Evolutionary conservation across 2,797 vertebrate species (phyloP).

Genomic region (Botia kubotai): DNA sequence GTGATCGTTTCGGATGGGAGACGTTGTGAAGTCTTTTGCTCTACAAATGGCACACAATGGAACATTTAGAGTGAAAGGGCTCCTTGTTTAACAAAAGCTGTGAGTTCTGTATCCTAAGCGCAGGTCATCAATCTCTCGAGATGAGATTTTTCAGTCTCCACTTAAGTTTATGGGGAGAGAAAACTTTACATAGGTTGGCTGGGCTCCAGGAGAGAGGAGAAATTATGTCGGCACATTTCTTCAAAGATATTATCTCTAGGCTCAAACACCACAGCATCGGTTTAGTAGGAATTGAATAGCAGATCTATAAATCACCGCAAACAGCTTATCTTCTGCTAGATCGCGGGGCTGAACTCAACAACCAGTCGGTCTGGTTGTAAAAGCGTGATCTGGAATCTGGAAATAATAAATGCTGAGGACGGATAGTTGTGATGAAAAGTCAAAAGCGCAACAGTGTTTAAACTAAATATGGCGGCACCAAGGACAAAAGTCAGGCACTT

Average conservation of each 20-base stretch:
- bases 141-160: slow-evolving; percentile 68
- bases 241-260: slow-evolving; percentile 79
- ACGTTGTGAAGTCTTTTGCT: slow-evolving; percentile 50
- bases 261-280: slow-evolving; percentile 70
- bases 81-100: slow-evolving; percentile 66
- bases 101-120: slow-evolving; percentile 67
- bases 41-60: slow-evolving; percentile 64
- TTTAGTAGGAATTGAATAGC: slow-evolving; percentile 72
- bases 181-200: slow-evolving; percentile 66
- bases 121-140: slow-evolving; percentile 67
- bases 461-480: slow-evolving; percentile 47
- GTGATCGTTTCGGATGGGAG: slow-evolving; percentile 57
- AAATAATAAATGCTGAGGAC: slow-evolving; percentile 63
- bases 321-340: slow-evolving; percentile 68
- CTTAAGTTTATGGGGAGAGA: slow-evolving; percentile 70
- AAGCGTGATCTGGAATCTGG: slow-evolving; percentile 62
- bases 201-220: slow-evolving; percentile 66
- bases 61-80: slow-evolving; percentile 59
- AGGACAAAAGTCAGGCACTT: slow-evolving; percentile 48
- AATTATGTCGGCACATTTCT: slow-evolving; percentile 77
- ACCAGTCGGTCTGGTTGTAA: slow-evolving; percentile 60
- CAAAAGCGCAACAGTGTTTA: slow-evolving; percentile 55
- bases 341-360: slow-evolving; percentile 64
- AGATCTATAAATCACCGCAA: slow-evolving; percentile 75
- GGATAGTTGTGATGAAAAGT: slow-evolving; percentile 58